Percentiles rank a stretch among this genome's conserved stretches.
These are phyloP conservation scores for Halcyon malimbica DNA, from an alignment of 2,113 vertebrate genomes.

Conservation along the genomic window DNA sequence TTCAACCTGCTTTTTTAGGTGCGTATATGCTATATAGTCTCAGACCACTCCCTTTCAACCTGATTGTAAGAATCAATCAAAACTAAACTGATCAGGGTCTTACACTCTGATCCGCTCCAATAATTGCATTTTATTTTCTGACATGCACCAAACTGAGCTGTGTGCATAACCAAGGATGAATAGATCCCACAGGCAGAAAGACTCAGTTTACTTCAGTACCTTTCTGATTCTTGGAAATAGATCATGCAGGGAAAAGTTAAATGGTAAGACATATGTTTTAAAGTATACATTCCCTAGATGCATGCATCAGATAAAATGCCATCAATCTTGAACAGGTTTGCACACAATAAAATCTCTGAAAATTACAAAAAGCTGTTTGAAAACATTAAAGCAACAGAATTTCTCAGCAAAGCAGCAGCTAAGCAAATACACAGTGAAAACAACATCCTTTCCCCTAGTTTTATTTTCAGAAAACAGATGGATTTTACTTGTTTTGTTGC, in stretches of 20 bases:
- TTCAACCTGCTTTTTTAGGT: not conserved
- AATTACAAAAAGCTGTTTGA: not conserved
- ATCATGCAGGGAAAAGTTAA: not conserved
- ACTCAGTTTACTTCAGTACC: not conserved
- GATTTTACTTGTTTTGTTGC: not conserved
- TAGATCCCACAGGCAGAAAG: not conserved
- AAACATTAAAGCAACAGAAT: not conserved
- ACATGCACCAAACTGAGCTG: not conserved
- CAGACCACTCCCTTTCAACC: not conserved
- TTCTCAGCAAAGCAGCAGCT: not conserved
- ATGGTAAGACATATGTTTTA: not conserved
- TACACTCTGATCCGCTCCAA: not conserved
- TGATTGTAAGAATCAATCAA: not conserved
- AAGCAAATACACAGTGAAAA: not conserved
- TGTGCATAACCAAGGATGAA: not conserved
- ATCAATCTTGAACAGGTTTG: not conserved
- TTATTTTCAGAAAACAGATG: not conserved
- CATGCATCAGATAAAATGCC: not conserved
- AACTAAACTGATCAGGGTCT: not conserved
- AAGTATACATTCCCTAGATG: not conserved
- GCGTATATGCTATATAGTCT: not conserved
- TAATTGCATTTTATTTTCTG: not conserved
- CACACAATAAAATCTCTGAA: not conserved
- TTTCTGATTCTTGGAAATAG: not conserved
- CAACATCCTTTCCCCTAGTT: not conserved